Evolutionary conservation across 2,113 vertebrate species (phyloP), one percentile per base, ranked within the genome.

Genomic region (Crotophaga sulcirostris): DNA sequence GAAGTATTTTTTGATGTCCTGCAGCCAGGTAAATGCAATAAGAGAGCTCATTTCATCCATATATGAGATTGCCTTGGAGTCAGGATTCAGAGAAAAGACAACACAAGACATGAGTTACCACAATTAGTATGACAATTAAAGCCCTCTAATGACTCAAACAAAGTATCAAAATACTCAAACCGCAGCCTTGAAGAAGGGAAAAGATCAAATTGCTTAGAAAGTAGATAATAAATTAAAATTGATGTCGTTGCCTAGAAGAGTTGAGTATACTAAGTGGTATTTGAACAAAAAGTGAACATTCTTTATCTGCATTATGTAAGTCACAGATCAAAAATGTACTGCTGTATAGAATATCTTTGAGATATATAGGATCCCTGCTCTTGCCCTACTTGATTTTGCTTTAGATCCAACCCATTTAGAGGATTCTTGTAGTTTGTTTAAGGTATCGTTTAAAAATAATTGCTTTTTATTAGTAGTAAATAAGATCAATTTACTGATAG

Each of bases 121-220:
- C 16, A 67, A 49, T 91, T 91, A 80, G 11, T 69, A 21, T 36
- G 47, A 69, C 49, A 88, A 94, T 70, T 85, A 94, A 93, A 95
- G 63, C 18, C 13, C 29, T 83, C 14, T 55, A 51, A 58, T 86
- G 67, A 91, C 59, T 95, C 70, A 85, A 44, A 59, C 20, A 15
- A 76, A 63, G 11, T 78, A 59, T 94, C 44, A 76, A 87, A 93
- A 89, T 87, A 76, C 25, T 15, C n/a, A n/a, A n/a, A n/a, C n/a
- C n/a, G 40, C 28, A 90, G 51, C 12, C 60, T 80, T 70, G 76
- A 88, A 95, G 18, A 16, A 55, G 7, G 45, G 26, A 42, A 79
- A 85, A 62, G 20, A 93, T 80, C 31, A 72, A 81, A 62, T 76
- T 79, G 8, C 81, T 93, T 59, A 89, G 58, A 87, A 95, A 91